Evolutionary conservation across 2,888 invertebrate species (phyloP).

Genomic region (Cephalotes varians): DNA sequence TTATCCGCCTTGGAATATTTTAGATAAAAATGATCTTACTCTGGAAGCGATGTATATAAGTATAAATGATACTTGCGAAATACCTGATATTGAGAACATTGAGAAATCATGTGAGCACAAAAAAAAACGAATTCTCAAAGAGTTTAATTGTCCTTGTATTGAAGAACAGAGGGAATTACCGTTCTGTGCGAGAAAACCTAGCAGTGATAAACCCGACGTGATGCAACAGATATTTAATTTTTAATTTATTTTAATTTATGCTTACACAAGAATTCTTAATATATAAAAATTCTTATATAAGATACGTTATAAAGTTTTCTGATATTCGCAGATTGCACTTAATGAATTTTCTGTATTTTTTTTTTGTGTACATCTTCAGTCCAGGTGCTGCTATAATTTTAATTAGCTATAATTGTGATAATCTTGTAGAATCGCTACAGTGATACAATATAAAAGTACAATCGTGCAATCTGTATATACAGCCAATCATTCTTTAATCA

Average conservation of each 20-base stretch:
- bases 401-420: background rate
- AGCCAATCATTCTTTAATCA: background rate
- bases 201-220: constrained; percentile 73
- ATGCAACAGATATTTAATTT: constrained; percentile 72
- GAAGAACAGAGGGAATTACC: constrained; percentile 59
- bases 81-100: background rate
- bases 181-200: constrained; percentile 71
- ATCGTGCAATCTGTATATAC: background rate
- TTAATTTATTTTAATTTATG: constrained; percentile 7
- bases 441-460: background rate
- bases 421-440: background rate
- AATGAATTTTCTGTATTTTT: background rate
- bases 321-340: background rate
- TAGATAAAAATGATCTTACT: constrained; percentile 68
- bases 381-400: background rate
- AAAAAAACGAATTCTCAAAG: constrained; percentile 58
- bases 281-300: no score
- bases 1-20: constrained; percentile 79
- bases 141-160: constrained; percentile 79
- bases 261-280: no score
- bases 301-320: background rate
- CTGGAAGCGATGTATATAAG: constrained; percentile 75
- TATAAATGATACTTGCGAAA: constrained; percentile 45
- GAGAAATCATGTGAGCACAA: background rate
- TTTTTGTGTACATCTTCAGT: background rate